A percentile compares a stretch with the other conserved stretches of the same genome.
Conservation (phyloP, 2,797 vertebrate genomes). For the Pantherophis alleghaniensis region DNA sequence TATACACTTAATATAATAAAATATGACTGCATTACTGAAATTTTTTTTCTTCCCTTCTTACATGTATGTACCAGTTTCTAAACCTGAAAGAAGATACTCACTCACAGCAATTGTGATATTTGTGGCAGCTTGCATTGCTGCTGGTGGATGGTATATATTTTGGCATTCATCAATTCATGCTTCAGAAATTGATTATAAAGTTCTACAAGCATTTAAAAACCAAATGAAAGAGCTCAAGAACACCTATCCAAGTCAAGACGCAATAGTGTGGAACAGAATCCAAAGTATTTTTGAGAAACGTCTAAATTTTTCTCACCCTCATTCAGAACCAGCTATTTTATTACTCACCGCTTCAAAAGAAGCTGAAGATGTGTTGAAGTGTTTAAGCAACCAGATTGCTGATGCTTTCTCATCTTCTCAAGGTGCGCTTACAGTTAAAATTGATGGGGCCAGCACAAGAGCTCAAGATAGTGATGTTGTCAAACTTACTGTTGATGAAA, state of each 20-base stretch:
- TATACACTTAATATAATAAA: not conserved
- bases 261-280: constrained; percentile 81
- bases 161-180: constrained; percentile 10
- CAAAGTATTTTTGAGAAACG: constrained; percentile 77
- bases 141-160: constrained; percentile 6
- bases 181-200: constrained; percentile 42
- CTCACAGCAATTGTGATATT: constrained; percentile 9
- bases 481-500: constrained; percentile 82
- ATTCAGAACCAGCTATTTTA: constrained; percentile 84
- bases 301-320: constrained; percentile 72
- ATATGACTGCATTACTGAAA: not conserved
- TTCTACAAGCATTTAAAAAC: constrained; percentile 65
- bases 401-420: constrained; percentile 78
- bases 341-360: constrained; percentile 81
- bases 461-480: constrained; percentile 76
- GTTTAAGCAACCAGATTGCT: constrained; percentile 82
- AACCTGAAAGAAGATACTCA: constrained; percentile 29
- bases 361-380: constrained; percentile 82
- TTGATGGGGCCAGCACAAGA: constrained; percentile 77
- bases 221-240: constrained; percentile 66
- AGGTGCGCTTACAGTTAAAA: constrained; percentile 75
- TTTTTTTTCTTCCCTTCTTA: not conserved
- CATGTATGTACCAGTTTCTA: constrained; percentile 27
- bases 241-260: constrained; percentile 79
- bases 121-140: accelerated